Base-by-base conservation (phyloP, 35 echinoderm and acorn worm genomes). In the Heliocidaris tuberculata region DNA sequence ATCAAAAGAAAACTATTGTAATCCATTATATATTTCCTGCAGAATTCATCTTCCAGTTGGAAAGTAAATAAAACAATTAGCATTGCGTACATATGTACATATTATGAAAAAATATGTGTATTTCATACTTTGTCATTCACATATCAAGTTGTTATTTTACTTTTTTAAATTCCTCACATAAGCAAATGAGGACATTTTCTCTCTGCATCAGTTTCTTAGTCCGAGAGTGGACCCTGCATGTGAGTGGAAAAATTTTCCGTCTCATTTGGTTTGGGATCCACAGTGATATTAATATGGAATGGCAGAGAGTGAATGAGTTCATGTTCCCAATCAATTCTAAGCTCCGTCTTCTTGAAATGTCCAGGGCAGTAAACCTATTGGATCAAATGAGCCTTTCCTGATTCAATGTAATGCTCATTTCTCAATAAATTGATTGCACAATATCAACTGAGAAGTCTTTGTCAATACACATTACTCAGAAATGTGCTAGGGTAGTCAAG, bases 371-470 rank as follows among this genome's bases (percentile, higher is more conserved):
- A 78, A 78, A 78, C 65, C 65, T 78, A 78, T 78, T 78, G 65
- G 65, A 78, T 78, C 65, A 78, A 78, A 78, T 78, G 65, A 78
- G 65, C 21, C 65, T 78, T 78, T 78, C 65, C 65, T 78, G 65
- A 78, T 78, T 78, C 65, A 78, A 78, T n/a, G 27, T 78, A 78
- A 78, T 78, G 65, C 65, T 78, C 65, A 78, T 78, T 78, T 78
- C 65, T 78, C 65, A 78, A 78, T 78, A 78, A 78, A 78, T 7
- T 78, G 27, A 78, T 78, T 78, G 65, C 65, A 78, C 21, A 78
- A 19, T 17, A 78, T 78, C 65, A 78, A 78, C 8, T 19, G 65
- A 78, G 65, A 78, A 78, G 65, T 78, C 65, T 7, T 24, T n/a
- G 65, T 4, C 65, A n/a, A 29, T 78, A 78, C 65, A 78, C 65